These are phyloP conservation scores for Sciurus niger DNA, from an alignment of 2,113 vertebrate species.

Conservation along the genomic window DNA sequence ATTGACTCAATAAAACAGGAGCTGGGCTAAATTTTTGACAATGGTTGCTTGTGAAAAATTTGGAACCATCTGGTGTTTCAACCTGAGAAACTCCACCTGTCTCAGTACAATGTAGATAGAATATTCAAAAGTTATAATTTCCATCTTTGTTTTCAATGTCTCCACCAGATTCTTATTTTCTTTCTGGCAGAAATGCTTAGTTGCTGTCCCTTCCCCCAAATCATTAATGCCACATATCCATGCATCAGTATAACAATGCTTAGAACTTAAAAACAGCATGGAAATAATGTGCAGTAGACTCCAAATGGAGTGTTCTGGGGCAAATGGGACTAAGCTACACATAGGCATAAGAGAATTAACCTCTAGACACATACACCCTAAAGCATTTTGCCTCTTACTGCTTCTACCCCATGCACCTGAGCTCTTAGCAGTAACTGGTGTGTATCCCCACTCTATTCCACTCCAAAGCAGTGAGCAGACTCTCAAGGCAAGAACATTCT, in stretches of 20 bases:
- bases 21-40: conserved; percentile 3
- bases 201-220: neutral
- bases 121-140: neutral
- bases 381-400: neutral
- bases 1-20: conserved; percentile 50
- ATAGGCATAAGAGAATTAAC: neutral
- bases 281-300: neutral
- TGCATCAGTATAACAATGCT: neutral
- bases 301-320: neutral
- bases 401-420: neutral
- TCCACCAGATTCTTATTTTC: neutral
- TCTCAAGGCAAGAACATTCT: neutral
- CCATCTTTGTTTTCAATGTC: conserved; percentile 1
- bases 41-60: conserved; percentile 17
- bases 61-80: neutral
- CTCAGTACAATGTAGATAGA: neutral
- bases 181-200: neutral
- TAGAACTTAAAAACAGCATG: conserved; percentile 20
- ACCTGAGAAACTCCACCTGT: neutral
- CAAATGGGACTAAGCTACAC: neutral
- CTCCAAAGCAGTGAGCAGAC: neutral
- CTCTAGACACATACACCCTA: neutral
- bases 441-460: neutral
- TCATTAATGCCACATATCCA: neutral
- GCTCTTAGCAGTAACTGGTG: neutral